Conservation (phyloP, 1,140 invertebrate species). For the Brachionus rubens region DNA sequence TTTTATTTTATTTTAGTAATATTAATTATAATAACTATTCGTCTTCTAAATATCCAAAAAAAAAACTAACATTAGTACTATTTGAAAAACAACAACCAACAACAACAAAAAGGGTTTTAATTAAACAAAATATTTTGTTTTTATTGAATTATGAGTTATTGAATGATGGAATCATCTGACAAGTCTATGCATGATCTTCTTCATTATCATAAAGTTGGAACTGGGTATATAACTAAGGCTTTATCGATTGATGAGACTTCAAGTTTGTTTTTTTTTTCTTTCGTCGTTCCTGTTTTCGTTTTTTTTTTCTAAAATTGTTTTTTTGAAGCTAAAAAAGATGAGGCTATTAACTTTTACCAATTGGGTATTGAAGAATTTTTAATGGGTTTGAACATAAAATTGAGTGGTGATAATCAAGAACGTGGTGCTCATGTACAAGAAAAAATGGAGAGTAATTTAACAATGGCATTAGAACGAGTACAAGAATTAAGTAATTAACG, state of each 20-base stretch:
- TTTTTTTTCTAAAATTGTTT: background rate
- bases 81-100: too few relatives aligned
- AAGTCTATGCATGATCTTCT: slow-evolving; percentile 13
- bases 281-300: background rate
- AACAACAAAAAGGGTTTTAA: background rate
- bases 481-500: slow-evolving; percentile 15
- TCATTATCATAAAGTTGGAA: slow-evolving; percentile 25
- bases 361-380: slow-evolving; percentile 32
- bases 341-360: slow-evolving; percentile 34
- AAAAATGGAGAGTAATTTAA: slow-evolving; percentile 43
- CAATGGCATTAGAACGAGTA: slow-evolving; percentile 41
- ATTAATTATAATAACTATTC: too few relatives aligned
- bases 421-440: slow-evolving; percentile 21
- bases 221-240: background rate
- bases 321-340: slow-evolving; percentile 21
- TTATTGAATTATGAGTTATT: background rate
- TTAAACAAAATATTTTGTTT: background rate
- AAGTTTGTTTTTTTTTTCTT: background rate
- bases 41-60: too few relatives aligned
- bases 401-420: background rate
- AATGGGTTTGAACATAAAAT: slow-evolving; percentile 16
- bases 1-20: too few relatives aligned
- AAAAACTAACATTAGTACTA: too few relatives aligned
- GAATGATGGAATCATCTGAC: slow-evolving; percentile 35
- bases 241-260: slow-evolving; percentile 32